Conservation (phyloP, 1,140 invertebrate species). For the Megalopta genalis region DNA sequence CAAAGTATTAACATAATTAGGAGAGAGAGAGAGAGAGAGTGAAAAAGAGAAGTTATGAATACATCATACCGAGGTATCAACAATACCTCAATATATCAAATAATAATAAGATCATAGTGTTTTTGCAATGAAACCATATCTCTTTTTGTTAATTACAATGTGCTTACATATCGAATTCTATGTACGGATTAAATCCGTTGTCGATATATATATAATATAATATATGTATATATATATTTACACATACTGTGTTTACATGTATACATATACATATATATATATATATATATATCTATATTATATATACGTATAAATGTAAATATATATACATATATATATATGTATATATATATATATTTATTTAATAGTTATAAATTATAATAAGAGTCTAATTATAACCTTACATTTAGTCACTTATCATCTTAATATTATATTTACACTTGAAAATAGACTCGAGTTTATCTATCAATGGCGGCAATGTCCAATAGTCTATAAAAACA, state of each 20-base stretch:
- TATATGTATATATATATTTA: slow-evolving; percentile 32
- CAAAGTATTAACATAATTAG: background rate
- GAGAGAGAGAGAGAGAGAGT: background rate
- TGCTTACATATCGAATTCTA: slow-evolving; percentile 48
- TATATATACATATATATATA: slow-evolving; percentile 13
- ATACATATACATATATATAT: slow-evolving; percentile 28
- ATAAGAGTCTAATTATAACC: slow-evolving; percentile 57
- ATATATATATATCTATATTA: slow-evolving; percentile 35
- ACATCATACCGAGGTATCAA: slow-evolving; percentile 20
- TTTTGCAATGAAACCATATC: slow-evolving; percentile 52
- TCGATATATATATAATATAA: slow-evolving; percentile 25
- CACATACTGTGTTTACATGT: background rate
- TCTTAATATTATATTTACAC: slow-evolving; percentile 66
- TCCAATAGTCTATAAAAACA: slow-evolving; percentile 49
- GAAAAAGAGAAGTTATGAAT: background rate
- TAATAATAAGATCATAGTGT: slow-evolving; percentile 44
- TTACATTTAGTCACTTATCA: slow-evolving; percentile 58
- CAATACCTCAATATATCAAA: slow-evolving; percentile 42
- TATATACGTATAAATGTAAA: background rate
- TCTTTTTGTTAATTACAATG: slow-evolving; percentile 58
- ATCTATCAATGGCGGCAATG: slow-evolving; percentile 42
- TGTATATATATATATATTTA: slow-evolving; percentile 40
- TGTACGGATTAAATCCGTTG: slow-evolving; percentile 53
- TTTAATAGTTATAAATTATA: slow-evolving; percentile 58
- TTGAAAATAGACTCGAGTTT: slow-evolving; percentile 64